Conservation (phyloP, 2,113 vertebrate genomes). For the Mustelus asterias region DNA sequence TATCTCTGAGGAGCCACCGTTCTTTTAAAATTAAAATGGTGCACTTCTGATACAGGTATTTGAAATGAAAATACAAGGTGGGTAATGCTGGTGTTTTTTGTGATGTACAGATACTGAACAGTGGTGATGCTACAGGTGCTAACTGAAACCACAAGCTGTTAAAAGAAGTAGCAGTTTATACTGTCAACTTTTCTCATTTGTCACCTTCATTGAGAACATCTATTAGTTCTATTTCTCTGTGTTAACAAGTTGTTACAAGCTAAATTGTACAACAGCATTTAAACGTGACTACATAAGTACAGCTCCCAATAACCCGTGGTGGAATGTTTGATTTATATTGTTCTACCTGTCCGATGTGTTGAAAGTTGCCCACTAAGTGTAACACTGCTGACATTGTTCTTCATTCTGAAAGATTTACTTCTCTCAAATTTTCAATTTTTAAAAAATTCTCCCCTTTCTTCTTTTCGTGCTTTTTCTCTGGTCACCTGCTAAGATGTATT, state of each 20-base stretch:
- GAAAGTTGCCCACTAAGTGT: constrained; percentile 51
- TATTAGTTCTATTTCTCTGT: constrained; percentile 52
- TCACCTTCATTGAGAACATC: constrained; percentile 56
- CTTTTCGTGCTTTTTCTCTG: constrained; percentile 40
- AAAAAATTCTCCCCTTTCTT: not conserved
- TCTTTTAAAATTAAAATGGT: not conserved
- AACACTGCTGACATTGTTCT: constrained; percentile 52
- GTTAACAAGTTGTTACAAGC: constrained; percentile 60
- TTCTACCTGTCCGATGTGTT: constrained; percentile 50
- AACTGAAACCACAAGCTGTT: constrained; percentile 47
- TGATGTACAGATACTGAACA: constrained; percentile 50
- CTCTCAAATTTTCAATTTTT: constrained; percentile 47
- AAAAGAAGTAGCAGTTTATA: constrained; percentile 52
- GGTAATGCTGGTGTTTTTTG: constrained; percentile 44
- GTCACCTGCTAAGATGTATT: constrained; percentile 44
- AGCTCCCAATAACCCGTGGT: constrained; percentile 44
- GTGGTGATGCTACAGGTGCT: constrained; percentile 53
- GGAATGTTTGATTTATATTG: constrained; percentile 53
- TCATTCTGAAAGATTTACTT: constrained; percentile 40
- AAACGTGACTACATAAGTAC: constrained; percentile 41
- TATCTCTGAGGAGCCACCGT: not conserved
- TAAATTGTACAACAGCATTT: constrained; percentile 45
- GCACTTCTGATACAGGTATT: constrained; percentile 1
- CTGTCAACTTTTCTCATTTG: constrained; percentile 60
- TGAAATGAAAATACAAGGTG: not conserved